Evolutionary conservation across 1,140 invertebrate genomes (phyloP).

Genomic region (Chironomus striatipennis): DNA sequence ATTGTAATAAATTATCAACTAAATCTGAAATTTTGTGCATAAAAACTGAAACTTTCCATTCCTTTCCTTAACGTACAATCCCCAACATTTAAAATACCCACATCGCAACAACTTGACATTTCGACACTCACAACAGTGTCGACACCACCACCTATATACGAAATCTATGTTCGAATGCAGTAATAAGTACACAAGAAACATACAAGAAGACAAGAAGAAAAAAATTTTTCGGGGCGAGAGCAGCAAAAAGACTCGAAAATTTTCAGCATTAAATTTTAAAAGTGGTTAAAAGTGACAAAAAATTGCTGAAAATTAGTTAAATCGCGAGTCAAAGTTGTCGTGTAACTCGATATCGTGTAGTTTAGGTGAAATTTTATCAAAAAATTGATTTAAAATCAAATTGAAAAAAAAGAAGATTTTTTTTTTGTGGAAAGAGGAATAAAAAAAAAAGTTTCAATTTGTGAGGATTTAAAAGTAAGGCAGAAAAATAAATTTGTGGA

Average conservation of each 20-base stretch:
- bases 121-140: not conserved
- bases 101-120: not conserved
- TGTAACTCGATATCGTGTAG: not conserved
- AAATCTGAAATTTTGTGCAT: too few relatives aligned
- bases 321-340: not conserved
- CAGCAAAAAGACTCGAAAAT: slow-evolving; percentile 4
- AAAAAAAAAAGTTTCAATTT: not conserved
- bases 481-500: too few relatives aligned
- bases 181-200: slow-evolving; percentile 1
- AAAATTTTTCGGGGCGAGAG: slow-evolving; percentile 11
- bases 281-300: not conserved
- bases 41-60: too few relatives aligned
- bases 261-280: not conserved
- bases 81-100: too few relatives aligned
- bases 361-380: not conserved
- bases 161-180: not conserved
- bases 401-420: not conserved
- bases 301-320: not conserved
- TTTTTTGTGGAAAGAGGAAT: not conserved
- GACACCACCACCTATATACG: not conserved
- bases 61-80: too few relatives aligned
- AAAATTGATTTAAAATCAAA: not conserved
- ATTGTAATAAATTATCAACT: too few relatives aligned
- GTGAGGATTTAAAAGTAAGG: too few relatives aligned
- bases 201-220: not conserved